These are phyloP conservation scores for Plumapathes pennacea DNA, from an alignment of 92 coral and sea anemone species.

Conservation along the genomic window DNA sequence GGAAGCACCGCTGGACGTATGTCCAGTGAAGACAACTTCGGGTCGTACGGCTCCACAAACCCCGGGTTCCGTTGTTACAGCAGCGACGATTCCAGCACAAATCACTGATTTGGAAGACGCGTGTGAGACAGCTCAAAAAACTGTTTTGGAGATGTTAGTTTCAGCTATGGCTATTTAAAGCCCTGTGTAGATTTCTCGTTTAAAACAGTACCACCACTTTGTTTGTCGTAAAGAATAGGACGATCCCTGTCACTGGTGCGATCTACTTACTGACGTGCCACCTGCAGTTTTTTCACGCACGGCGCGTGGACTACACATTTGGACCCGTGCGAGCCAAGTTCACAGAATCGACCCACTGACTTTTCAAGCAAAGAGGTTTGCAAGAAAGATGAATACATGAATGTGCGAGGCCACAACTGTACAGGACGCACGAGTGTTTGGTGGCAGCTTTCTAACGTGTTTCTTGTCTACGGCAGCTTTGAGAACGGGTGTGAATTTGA, in stretches of 20 bases:
- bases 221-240: no score
- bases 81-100: conserved; percentile 4
- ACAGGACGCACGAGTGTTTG: conserved; percentile 3
- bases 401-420: conserved; percentile 9
- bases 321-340: conserved; percentile 17
- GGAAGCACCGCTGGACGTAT: not conserved
- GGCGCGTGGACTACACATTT: conserved; percentile 9
- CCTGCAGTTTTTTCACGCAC: conserved; percentile 4
- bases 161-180: no score
- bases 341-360: conserved; percentile 3
- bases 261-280: conserved; percentile 19
- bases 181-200: no score
- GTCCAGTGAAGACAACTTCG: conserved; percentile 20
- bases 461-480: not conserved
- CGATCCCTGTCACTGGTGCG: no score
- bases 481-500: not conserved
- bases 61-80: conserved; percentile 1
- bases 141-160: no score
- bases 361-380: not conserved
- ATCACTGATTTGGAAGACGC: conserved; percentile 14
- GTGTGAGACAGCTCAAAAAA: no score
- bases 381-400: conserved; percentile 1
- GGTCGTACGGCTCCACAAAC: not conserved
- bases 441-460: no score
- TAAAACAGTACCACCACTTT: no score